Evolutionary conservation across 2,797 vertebrate genomes (phyloP), one percentile per base, ranked within the genome.

Genomic region (Salmo trutta): DNA sequence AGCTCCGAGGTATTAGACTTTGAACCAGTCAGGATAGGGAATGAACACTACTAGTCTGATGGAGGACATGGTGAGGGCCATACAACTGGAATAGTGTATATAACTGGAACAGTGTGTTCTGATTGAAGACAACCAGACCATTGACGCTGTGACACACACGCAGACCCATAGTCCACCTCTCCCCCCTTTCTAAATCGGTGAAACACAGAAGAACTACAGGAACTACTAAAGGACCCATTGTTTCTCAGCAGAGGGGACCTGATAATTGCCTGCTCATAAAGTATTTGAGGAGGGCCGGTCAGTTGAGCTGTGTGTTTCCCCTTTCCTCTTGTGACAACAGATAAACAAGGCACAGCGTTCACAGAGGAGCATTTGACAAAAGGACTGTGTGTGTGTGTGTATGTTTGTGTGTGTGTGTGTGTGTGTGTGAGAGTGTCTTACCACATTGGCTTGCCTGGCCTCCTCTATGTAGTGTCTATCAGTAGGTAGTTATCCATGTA

Each of bases 381-480:
- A 47, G 41, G 41, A 47, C 41, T 10, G 67, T 54, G 52, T 54
- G 19, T 24, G 53, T 75, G 71, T 76, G 73, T 73, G 7, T 41
- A 62, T 47, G 10, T 41, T 51, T 68, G 36, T 59, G 36, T 51
- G 64, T 68, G 3, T 65, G 47, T 76, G 47, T 24, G 24, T 24
- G 24, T 24, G 24, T 24, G 24, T 24, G 17, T 4, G 53, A 72
- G 17, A 29, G 71, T 19, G 12, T 75, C 94, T 94, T 89, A 95
- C 95, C 91, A 93, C 90, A 31, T 94, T 88, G 70, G 94, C 95
- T 82, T 95, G 95, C 77, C 94, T 84, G 87, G 95, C 95, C 81
- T 95, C 95, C 83, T 95, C 95, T 59, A 95, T 95, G 84, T 95
- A 95, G 85, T 95, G 95, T 27, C 27, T 27, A 27, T 27, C 27